phyloP scores from a whole-genome alignment of 1,140 invertebrate genomes.

The Pachypeltis micranthus region DNA sequence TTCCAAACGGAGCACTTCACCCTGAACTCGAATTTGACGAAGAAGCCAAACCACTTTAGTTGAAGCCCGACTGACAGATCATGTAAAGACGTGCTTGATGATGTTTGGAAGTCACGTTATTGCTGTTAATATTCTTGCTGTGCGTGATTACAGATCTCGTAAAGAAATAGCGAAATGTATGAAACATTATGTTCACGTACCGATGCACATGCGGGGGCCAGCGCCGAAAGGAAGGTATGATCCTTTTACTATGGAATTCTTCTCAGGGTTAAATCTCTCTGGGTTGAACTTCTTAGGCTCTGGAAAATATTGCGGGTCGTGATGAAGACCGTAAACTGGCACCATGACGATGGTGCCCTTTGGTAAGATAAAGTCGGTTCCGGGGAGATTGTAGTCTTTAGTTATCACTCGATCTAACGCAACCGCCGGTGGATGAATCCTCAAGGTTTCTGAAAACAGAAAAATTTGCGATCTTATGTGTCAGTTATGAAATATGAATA shows the following conservation, averaged over 20 bases:
- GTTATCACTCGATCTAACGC: slow-evolving; percentile 15
- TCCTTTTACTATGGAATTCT: slow-evolving; percentile 32
- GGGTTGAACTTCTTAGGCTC: slow-evolving; percentile 60
- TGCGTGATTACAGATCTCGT: no score
- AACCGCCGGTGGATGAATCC: slow-evolving; percentile 25
- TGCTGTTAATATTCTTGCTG: no score
- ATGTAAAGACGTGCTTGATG: no score
- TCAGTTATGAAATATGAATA: no score
- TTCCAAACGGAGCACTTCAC: no score
- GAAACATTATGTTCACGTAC: no score
- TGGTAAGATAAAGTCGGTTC: slow-evolving; percentile 31
- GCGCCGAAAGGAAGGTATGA: slow-evolving; percentile 51
- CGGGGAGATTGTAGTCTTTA: slow-evolving; percentile 19
- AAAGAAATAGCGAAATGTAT: no score
- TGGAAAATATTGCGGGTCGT: slow-evolving; percentile 51
- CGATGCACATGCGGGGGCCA: slow-evolving; percentile 49
- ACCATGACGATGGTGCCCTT: slow-evolving; percentile 42
- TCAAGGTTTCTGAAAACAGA: slow-evolving; percentile 27
- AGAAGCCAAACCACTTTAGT: no score
- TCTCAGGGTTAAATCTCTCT: slow-evolving; percentile 50
- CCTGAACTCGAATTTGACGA: no score
- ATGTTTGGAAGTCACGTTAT: no score
- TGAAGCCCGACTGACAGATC: no score
- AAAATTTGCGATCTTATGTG: no score
- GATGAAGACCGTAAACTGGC: slow-evolving; percentile 44